Percentiles rank a stretch among this genome's conserved stretches.
These are phyloP conservation scores for Pristiophorus japonicus DNA, from an alignment of 2,113 vertebrate species.

Conservation along the genomic window DNA sequence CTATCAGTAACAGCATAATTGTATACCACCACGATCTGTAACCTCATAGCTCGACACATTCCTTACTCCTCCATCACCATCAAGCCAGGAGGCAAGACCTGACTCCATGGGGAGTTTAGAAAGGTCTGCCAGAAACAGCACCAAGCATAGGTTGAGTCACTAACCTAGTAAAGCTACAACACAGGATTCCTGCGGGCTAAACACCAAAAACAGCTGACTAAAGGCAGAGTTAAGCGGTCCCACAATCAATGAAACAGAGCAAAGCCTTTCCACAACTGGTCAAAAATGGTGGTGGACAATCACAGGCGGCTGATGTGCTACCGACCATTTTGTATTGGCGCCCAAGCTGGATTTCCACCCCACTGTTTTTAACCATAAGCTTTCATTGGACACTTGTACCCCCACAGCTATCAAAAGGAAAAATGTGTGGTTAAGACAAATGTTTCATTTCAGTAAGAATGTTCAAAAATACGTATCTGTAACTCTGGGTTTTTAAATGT, in stretches of 20 bases:
- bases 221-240: neutral
- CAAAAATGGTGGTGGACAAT: neutral
- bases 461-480: neutral
- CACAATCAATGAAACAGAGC: neutral
- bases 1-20: no score
- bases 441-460: neutral
- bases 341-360: neutral
- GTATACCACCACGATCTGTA: no score
- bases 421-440: neutral
- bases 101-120: no score
- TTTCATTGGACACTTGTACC: neutral
- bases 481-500: constrained; percentile 39
- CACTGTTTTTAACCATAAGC: neutral
- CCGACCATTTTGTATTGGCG: neutral
- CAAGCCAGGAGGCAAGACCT: no score
- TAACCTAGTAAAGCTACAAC: neutral
- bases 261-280: neutral
- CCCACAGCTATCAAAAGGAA: neutral
- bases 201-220: neutral
- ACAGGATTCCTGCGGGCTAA: neutral
- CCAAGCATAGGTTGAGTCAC: no score
- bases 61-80: no score
- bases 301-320: neutral
- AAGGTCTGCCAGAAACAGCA: no score
- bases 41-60: no score